Percentiles rank a stretch among this genome's conserved stretches.
Evolutionary conservation across 2,888 invertebrate species (phyloP).

Genomic region (Timema cristinae): DNA sequence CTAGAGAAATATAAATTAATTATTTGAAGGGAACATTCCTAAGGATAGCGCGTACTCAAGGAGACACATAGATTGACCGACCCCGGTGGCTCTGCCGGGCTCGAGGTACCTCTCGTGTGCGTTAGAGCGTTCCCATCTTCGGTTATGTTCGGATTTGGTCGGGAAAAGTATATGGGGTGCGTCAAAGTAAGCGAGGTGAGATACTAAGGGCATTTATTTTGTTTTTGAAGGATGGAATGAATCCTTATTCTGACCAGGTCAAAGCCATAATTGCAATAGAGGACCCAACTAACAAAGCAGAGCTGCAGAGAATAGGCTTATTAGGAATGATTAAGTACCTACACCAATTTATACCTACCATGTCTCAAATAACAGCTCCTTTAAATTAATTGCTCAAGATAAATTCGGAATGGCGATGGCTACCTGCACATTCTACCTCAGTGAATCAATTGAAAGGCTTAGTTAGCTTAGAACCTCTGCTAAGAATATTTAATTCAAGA

Average conservation of each 20-base stretch:
- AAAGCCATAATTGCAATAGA: too few relatives aligned
- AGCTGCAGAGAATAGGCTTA: background rate
- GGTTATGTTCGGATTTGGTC: too few relatives aligned
- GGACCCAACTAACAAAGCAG: background rate
- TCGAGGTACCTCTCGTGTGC: too few relatives aligned
- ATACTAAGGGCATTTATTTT: too few relatives aligned
- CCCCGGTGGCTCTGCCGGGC: too few relatives aligned
- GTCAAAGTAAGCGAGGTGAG: too few relatives aligned
- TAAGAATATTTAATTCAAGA: background rate
- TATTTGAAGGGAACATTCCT: too few relatives aligned
- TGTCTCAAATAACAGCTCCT: background rate
- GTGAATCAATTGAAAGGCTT: background rate
- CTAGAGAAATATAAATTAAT: too few relatives aligned
- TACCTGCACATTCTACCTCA: background rate
- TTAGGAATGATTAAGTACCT: background rate
- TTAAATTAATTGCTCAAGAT: background rate
- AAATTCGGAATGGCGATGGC: background rate
- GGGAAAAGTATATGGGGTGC: too few relatives aligned
- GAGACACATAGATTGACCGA: too few relatives aligned
- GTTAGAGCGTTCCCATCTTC: too few relatives aligned
- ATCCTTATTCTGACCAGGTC: background rate
- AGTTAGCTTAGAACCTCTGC: background rate
- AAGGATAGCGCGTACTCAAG: too few relatives aligned
- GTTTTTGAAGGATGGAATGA: background rate
- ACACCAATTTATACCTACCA: background rate